These are phyloP conservation scores for Pogonomyrmex californicus DNA, from an alignment of 1,140 invertebrate species.

Conservation along the genomic window DNA sequence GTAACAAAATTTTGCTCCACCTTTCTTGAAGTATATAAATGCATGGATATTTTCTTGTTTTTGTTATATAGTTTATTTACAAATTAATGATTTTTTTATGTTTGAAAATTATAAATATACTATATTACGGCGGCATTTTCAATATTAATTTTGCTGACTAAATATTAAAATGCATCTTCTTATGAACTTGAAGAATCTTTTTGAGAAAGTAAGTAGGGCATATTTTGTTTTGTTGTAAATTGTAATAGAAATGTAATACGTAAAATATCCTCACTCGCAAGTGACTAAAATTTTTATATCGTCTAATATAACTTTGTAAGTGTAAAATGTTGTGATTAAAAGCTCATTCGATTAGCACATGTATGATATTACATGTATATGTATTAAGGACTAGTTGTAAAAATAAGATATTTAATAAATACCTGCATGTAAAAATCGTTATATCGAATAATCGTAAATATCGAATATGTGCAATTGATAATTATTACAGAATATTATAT, in stretches of 20 bases:
- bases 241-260: slow-evolving; percentile 57
- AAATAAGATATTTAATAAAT: slow-evolving; percentile 36
- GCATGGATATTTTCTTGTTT: slow-evolving; percentile 19
- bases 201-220: not conserved
- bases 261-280: slow-evolving; percentile 35
- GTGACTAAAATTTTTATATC: slow-evolving; percentile 32
- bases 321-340: slow-evolving; percentile 37
- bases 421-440: slow-evolving; percentile 49
- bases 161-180: slow-evolving; percentile 1
- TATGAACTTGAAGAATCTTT: slow-evolving; percentile 6
- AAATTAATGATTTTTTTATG: slow-evolving; percentile 40
- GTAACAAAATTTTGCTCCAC: not conserved
- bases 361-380: slow-evolving; percentile 24
- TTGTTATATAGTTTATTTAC: slow-evolving; percentile 64
- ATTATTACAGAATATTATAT: not conserved
- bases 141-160: slow-evolving; percentile 63
- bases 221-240: slow-evolving; percentile 35
- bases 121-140: slow-evolving; percentile 36
- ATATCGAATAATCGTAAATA: slow-evolving; percentile 38
- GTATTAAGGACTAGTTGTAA: slow-evolving; percentile 36
- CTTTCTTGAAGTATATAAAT: slow-evolving; percentile 18
- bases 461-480: slow-evolving; percentile 15
- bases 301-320: not conserved
- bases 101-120: slow-evolving; percentile 51
- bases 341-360: slow-evolving; percentile 27